A percentile compares a stretch with the other conserved stretches of the same genome.
Evolutionary conservation across 2,113 vertebrate genomes (phyloP).

Genomic region (Scolopax mira): DNA sequence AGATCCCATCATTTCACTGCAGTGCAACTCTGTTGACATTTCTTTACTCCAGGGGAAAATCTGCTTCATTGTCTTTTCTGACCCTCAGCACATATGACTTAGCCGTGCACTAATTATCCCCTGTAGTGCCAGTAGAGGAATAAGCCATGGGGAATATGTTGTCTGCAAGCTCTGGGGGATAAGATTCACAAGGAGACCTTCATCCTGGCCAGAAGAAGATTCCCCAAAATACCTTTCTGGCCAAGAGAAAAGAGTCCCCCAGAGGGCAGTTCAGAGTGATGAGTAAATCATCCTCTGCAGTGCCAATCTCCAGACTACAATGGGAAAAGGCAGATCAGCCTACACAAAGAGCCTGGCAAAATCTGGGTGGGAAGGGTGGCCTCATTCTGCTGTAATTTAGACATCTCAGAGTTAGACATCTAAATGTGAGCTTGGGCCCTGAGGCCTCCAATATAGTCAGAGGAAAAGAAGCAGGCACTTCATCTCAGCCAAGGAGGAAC

Average conservation of each 20-base stretch:
- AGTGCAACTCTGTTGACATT: conserved; percentile 42
- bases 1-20: conserved; percentile 35
- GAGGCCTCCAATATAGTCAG: neutral
- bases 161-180: conserved; percentile 25
- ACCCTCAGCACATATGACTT: conserved; percentile 54
- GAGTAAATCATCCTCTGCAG: conserved; percentile 13
- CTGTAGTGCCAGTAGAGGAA: conserved; percentile 31
- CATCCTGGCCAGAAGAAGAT: conserved; percentile 50
- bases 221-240: conserved; percentile 37
- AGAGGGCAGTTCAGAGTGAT: neutral
- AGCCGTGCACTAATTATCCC: conserved; percentile 58
- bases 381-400: conserved; percentile 12
- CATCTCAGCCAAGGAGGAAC: neutral
- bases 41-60: conserved; percentile 49
- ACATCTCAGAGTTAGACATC: neutral
- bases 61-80: conserved; percentile 52
- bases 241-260: conserved; percentile 19
- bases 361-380: neutral
- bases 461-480: conserved; percentile 19
- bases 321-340: conserved; percentile 3
- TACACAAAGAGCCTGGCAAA: conserved; percentile 50
- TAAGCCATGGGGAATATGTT: conserved; percentile 25
- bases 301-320: conserved; percentile 39
- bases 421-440: neutral
- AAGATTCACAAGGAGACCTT: conserved; percentile 54